phyloP scores from a whole-genome alignment of 2,888 invertebrate species.

The Drosophila aldrichi region DNA sequence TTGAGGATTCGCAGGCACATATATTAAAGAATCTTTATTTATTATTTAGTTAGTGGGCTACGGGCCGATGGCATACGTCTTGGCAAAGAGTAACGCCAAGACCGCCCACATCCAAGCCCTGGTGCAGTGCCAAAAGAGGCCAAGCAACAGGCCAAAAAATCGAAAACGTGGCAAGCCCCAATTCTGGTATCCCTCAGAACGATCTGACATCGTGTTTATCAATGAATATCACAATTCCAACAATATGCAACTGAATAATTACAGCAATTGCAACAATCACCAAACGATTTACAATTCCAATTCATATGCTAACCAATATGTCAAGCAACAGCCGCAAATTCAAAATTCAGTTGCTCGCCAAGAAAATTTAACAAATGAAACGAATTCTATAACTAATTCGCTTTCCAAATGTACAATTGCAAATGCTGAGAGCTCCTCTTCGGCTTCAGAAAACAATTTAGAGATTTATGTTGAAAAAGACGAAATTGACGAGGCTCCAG shows the following conservation, averaged over 20 bases:
- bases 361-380: not conserved
- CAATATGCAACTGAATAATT: not conserved
- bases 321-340: not conserved
- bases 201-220: conserved; percentile 37
- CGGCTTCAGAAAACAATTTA: not conserved
- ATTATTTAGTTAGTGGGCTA: conserved; percentile 63
- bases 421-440: not conserved
- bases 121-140: conserved; percentile 74
- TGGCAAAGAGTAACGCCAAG: conserved; percentile 57
- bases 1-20: too few relatives aligned
- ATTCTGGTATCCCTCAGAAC: conserved; percentile 20
- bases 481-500: not conserved
- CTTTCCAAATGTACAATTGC: conserved; percentile 9
- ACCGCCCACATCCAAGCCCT: conserved; percentile 76
- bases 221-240: conserved; percentile 31
- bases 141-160: conserved; percentile 3
- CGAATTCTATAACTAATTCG: conserved; percentile 4
- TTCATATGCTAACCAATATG: conserved; percentile 1
- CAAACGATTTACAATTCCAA: not conserved
- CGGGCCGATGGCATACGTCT: conserved; percentile 70
- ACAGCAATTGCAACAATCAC: not conserved
- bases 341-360: not conserved
- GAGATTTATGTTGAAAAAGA: not conserved
- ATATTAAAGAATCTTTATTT: not conserved
- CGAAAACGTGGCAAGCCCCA: not conserved